Percentiles rank a stretch among this genome's conserved stretches.
phyloP scores from a whole-genome alignment of 2,888 invertebrate genomes.

The Andrena camellia region DNA sequence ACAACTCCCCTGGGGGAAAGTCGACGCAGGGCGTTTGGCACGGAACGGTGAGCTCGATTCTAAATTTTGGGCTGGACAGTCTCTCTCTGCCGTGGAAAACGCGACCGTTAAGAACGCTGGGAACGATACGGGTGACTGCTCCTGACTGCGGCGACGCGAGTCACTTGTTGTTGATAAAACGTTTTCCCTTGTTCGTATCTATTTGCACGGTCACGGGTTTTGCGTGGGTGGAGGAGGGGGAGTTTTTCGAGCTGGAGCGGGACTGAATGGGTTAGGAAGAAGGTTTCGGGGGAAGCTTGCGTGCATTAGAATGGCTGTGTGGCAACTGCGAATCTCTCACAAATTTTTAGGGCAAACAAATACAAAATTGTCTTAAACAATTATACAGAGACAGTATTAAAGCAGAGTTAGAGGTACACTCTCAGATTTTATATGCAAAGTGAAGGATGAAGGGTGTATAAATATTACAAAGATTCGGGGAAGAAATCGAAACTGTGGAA shows the following conservation, averaged over 20 bases:
- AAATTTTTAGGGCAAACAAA: too few species aligned
- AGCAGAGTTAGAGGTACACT: too few species aligned
- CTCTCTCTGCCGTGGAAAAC: background rate
- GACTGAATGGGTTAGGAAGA: too few species aligned
- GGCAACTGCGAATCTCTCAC: too few species aligned
- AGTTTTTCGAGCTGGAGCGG: too few species aligned
- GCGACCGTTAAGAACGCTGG: slow-evolving; percentile 2
- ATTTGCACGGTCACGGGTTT: background rate
- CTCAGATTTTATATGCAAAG: too few species aligned
- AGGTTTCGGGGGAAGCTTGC: too few species aligned
- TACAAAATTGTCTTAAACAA: too few species aligned
- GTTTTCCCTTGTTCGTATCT: background rate
- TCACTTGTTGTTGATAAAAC: slow-evolving; percentile 2
- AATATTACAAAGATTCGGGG: background rate
- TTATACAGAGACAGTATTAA: too few species aligned
- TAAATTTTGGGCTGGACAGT: slow-evolving; percentile 20
- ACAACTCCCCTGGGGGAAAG: slow-evolving; percentile 5
- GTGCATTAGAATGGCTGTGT: too few species aligned
- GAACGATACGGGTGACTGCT: slow-evolving; percentile 13
- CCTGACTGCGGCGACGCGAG: background rate
- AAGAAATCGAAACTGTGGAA: background rate
- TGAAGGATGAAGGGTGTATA: too few species aligned
- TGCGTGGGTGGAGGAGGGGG: background rate
- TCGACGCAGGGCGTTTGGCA: slow-evolving; percentile 25
- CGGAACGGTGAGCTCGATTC: slow-evolving; percentile 36